phyloP scores from a whole-genome alignment of 2,888 invertebrate species.

The Apomyelois bistriatella region DNA sequence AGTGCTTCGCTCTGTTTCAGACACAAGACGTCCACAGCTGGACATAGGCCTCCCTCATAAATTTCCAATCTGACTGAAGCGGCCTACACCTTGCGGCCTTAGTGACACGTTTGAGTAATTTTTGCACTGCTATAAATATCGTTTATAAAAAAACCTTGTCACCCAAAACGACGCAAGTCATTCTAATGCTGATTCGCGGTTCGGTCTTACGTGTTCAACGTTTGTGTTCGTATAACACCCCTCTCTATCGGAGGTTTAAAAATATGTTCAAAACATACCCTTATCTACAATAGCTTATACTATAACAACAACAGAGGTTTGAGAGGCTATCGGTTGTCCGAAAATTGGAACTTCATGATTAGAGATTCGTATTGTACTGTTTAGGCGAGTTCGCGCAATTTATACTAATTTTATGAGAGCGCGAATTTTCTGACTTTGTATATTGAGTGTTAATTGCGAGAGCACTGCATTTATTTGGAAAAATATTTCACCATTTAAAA shows the following conservation, averaged over 20 bases:
- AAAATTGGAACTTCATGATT: neutral
- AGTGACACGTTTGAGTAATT: too few relatives aligned
- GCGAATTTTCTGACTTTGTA: too few relatives aligned
- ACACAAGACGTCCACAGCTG: too few relatives aligned
- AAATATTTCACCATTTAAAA: too few relatives aligned
- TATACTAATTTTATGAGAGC: neutral
- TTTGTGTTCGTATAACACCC: neutral
- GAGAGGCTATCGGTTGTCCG: neutral
- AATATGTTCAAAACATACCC: constrained; percentile 2
- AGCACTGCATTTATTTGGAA: too few relatives aligned
- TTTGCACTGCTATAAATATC: neutral
- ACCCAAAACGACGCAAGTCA: neutral
- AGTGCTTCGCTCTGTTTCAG: neutral
- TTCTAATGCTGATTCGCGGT: constrained; percentile 1
- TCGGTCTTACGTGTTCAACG: neutral
- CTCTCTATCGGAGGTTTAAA: neutral
- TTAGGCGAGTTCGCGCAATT: too few relatives aligned
- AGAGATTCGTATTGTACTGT: neutral
- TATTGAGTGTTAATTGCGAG: too few relatives aligned
- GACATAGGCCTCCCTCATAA: too few relatives aligned
- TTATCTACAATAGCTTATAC: constrained; percentile 4
- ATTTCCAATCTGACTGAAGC: too few relatives aligned
- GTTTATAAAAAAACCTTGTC: neutral
- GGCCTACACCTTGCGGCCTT: too few relatives aligned
- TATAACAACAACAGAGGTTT: constrained; percentile 3